These are phyloP conservation scores for Caenorhabditis drosophilae DNA, from an alignment of 2,888 invertebrate species.

Conservation along the genomic window DNA sequence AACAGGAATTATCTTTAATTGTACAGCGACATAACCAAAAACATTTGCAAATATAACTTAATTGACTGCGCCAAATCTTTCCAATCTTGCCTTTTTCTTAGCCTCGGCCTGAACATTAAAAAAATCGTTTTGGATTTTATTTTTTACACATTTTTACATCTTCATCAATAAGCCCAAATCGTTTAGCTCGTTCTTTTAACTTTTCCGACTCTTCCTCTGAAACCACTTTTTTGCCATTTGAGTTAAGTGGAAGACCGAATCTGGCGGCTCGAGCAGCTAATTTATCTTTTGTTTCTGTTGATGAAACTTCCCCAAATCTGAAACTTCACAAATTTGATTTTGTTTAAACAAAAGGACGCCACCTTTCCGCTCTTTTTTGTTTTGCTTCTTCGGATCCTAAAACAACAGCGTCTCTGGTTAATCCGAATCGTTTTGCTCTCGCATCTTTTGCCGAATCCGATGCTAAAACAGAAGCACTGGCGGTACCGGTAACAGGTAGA, in stretches of 20 bases:
- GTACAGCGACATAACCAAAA: too few relatives aligned
- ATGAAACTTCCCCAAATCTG: conserved; percentile 12
- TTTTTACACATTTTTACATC: conserved; percentile 8
- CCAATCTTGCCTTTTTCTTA: conserved; percentile 31
- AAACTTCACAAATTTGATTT: too few relatives aligned
- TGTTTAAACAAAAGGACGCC: too few relatives aligned
- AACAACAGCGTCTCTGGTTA: not conserved
- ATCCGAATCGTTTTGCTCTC: conserved; percentile 19
- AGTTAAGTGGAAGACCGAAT: conserved; percentile 26
- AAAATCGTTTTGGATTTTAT: not conserved
- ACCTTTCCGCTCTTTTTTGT: conserved; percentile 20
- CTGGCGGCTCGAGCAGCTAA: conserved; percentile 25
- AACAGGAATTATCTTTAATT: too few relatives aligned
- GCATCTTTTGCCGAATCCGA: conserved; percentile 25
- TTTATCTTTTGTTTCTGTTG: conserved; percentile 5
- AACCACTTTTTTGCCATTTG: not conserved
- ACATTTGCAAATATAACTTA: too few relatives aligned
- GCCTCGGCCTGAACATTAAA: conserved; percentile 11
- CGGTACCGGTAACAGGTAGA: conserved; percentile 11
- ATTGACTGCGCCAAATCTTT: conserved; percentile 12
- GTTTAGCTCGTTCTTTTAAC: conserved; percentile 21
- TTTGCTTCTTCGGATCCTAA: conserved; percentile 21
- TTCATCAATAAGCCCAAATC: conserved; percentile 18
- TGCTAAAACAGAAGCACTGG: conserved; percentile 4
- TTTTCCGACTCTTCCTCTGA: conserved; percentile 7